Evolutionary conservation across 2,888 invertebrate genomes (phyloP), one percentile per base, ranked within the genome.

Genomic region (Arrhopalites spinosus): DNA sequence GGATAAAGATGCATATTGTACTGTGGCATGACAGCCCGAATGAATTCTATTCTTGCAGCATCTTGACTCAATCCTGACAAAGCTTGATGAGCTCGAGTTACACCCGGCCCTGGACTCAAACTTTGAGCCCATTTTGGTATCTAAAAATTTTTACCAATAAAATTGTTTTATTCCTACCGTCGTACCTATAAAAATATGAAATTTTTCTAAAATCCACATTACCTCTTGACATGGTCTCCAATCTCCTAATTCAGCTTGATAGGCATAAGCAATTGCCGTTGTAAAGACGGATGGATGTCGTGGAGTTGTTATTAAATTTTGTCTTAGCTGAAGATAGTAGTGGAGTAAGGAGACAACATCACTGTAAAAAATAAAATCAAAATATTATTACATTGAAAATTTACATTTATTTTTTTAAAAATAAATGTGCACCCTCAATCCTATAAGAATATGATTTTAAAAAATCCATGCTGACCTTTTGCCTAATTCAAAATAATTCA

Each of bases 241-340:
- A 74, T 83, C 83, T 30, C 83, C 81, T 25, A 81, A 76, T 66
- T 83, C 83, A 29, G 78, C 77, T 75, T 81, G 83, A 47, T 79
- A 78, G 29, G 81, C 81, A 71, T 80, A 82, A n/a, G 82, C 82
- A 17, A 82, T 74, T 1, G 81, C 74, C 75, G 81, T 81, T 43
- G 81, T 80, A 56, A 81, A 74, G 69, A 78, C 77, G 11, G 79
- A 76, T 17, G 80, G 76, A 70, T 76, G 76, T 66, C 81, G 77
- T 25, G 81, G 79, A 47, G 81, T 79, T 29, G 79, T 87, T 77
- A 89, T 86, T 76, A 91, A 88, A 87, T 98, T 98, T 87, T 94
- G 92, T 80, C 95, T 92, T 85, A 98, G 88, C 88, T 98, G 98
- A 83, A 95, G 89, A 87, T 96, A 98, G 87, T 98, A 98, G 85